These are phyloP conservation scores for Diadema setosum DNA, from an alignment of 35 echinoderm and acorn worm species.

Conservation along the genomic window DNA sequence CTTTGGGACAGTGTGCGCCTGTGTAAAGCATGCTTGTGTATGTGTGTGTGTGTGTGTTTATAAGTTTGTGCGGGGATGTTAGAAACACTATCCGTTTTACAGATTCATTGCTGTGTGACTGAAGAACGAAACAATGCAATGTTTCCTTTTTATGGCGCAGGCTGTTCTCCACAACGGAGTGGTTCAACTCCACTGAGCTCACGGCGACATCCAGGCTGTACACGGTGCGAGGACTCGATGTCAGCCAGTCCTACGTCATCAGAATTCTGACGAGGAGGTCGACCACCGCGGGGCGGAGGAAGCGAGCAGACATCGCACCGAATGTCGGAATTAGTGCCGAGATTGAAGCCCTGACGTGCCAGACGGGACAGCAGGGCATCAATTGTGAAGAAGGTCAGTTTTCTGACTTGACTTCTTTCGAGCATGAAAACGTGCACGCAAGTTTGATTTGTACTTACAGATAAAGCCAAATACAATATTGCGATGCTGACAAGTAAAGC, in stretches of 20 bases:
- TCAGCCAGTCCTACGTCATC: slow-evolving; percentile 7
- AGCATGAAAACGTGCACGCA: no score
- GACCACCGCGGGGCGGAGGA: not conserved
- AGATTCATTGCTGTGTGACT: not conserved
- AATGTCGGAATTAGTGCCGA: slow-evolving; percentile 46
- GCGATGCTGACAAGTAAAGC: no score
- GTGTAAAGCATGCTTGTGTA: not conserved
- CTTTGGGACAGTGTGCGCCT: no score
- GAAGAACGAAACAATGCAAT: no score
- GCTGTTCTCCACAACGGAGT: not conserved
- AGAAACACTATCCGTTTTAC: not conserved
- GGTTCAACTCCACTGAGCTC: slow-evolving; percentile 41
- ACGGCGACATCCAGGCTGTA: not conserved
- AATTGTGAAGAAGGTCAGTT: slow-evolving; percentile 62
- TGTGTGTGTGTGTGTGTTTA: not conserved
- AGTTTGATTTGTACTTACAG: no score
- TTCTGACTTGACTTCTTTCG: no score
- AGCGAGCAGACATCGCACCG: not conserved
- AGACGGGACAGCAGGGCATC: slow-evolving; percentile 15
- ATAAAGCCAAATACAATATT: no score
- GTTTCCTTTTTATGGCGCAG: not conserved
- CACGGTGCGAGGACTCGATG: not conserved
- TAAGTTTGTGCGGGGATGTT: not conserved
- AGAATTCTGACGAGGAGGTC: slow-evolving; percentile 18
- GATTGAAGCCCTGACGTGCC: slow-evolving; percentile 28